A percentile compares a stretch with the other conserved stretches of the same genome.
Evolutionary conservation across 1,140 invertebrate species (phyloP).

Genomic region (Nomia melanderi): DNA sequence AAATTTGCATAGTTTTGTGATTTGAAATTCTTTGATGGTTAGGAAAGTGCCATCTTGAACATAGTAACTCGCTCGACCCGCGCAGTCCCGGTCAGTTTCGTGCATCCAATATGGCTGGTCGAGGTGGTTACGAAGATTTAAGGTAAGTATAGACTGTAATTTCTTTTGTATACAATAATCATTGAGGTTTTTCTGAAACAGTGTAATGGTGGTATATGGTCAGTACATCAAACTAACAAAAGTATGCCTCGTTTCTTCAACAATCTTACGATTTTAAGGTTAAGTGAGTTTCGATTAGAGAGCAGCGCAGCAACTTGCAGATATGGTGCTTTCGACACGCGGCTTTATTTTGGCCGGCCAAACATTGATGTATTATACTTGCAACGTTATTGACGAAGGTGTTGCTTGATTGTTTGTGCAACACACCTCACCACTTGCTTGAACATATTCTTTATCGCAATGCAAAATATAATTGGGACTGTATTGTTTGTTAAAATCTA

Average conservation of each 20-base stretch:
- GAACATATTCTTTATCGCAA: neutral
- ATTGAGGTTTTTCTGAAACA: neutral
- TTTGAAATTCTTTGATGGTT: constrained; percentile 22
- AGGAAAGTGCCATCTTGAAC: constrained; percentile 57
- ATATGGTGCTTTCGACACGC: constrained; percentile 65
- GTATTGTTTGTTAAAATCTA: neutral
- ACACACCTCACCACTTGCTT: neutral
- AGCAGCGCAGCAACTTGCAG: constrained; percentile 64
- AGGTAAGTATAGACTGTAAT: constrained; percentile 76
- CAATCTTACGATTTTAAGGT: constrained; percentile 68
- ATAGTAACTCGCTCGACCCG: constrained; percentile 60
- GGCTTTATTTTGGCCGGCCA: constrained; percentile 69
- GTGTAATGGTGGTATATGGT: neutral
- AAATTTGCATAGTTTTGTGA: neutral
- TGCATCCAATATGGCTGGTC: constrained; percentile 81
- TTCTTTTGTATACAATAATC: constrained; percentile 28
- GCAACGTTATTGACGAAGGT: neutral
- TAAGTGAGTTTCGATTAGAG: constrained; percentile 65
- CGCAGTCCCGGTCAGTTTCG: constrained; percentile 75
- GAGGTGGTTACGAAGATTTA: constrained; percentile 79
- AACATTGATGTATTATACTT: neutral
- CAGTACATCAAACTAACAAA: neutral
- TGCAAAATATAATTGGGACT: neutral
- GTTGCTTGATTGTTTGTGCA: neutral
- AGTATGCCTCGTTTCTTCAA: neutral